Evolutionary conservation across 1,140 invertebrate genomes (phyloP).

Genomic region (Campodea augens): DNA sequence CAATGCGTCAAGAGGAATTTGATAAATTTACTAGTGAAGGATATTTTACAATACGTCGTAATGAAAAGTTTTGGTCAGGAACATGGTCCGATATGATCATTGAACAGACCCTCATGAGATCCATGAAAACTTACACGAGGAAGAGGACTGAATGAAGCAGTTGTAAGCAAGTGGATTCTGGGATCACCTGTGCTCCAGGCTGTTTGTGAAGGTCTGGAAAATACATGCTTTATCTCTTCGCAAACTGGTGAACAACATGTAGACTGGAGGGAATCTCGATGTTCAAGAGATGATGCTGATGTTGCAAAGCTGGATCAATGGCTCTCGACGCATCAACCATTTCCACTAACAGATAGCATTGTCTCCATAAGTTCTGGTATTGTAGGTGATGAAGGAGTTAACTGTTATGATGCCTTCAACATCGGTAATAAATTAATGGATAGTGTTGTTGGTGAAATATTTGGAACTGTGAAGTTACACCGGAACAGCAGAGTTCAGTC

Average conservation of each 20-base stretch:
- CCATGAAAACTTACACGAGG: slow-evolving; percentile 19
- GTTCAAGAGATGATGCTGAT: neutral
- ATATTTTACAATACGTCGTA: slow-evolving; percentile 19
- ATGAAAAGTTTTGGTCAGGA: slow-evolving; percentile 12
- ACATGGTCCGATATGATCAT: slow-evolving; percentile 12
- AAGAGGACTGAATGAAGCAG: slow-evolving; percentile 11
- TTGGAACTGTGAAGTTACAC: neutral
- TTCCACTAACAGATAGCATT: neutral
- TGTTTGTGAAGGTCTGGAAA: slow-evolving; percentile 4
- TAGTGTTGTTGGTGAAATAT: neutral
- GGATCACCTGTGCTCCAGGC: neutral
- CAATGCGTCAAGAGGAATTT: neutral
- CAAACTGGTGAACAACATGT: neutral
- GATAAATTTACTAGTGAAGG: slow-evolving; percentile 9
- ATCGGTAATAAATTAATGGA: neutral
- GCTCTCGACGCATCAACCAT: neutral
- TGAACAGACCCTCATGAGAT: slow-evolving; percentile 22
- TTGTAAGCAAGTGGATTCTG: neutral
- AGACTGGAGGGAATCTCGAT: neutral
- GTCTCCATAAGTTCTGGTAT: neutral
- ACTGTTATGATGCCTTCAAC: neutral
- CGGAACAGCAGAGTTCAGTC: neutral
- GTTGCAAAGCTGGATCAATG: neutral
- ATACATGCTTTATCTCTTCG: neutral
- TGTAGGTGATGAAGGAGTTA: neutral